Percentiles rank a stretch among this genome's conserved stretches.
Evolutionary conservation across 1,140 invertebrate species (phyloP).

Genomic region (Panulirus ornatus): DNA sequence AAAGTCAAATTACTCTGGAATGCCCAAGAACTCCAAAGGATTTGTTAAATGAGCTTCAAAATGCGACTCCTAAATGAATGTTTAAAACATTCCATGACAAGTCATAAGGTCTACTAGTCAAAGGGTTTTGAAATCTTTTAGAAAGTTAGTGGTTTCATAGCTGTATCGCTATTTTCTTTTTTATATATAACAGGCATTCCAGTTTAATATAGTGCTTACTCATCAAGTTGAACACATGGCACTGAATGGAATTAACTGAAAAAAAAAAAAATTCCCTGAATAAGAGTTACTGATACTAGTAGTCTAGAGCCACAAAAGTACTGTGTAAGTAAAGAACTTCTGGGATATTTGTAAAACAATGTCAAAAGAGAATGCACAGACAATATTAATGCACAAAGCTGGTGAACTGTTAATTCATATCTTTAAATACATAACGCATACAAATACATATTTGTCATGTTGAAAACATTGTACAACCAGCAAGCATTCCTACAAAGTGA

Average conservation of each 20-base stretch:
- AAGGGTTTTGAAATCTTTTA: not conserved
- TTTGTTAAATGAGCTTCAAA: not conserved
- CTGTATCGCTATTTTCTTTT: not conserved
- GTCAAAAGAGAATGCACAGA: not conserved
- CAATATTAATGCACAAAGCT: not conserved
- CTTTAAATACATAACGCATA: too few species aligned
- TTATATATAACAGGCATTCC: too few species aligned
- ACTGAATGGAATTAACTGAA: not conserved
- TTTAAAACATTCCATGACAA: not conserved
- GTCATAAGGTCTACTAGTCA: not conserved
- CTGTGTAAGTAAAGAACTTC: too few species aligned
- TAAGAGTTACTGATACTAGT: not conserved
- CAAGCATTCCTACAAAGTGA: not conserved
- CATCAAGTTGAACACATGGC: too few species aligned
- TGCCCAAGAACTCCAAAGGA: not conserved
- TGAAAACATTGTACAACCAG: not conserved
- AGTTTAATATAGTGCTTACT: too few species aligned
- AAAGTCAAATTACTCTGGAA: not conserved
- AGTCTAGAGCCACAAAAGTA: too few species aligned
- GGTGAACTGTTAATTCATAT: not conserved
- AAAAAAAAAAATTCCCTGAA: not conserved
- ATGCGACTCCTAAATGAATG: not conserved
- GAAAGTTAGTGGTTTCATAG: not conserved
- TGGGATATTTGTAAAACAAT: not conserved
- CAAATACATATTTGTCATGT: not conserved